Evolutionary conservation across 2,888 invertebrate genomes (phyloP), one percentile per base, ranked within the genome.

Genomic region (Lasioglossum marginatum): DNA sequence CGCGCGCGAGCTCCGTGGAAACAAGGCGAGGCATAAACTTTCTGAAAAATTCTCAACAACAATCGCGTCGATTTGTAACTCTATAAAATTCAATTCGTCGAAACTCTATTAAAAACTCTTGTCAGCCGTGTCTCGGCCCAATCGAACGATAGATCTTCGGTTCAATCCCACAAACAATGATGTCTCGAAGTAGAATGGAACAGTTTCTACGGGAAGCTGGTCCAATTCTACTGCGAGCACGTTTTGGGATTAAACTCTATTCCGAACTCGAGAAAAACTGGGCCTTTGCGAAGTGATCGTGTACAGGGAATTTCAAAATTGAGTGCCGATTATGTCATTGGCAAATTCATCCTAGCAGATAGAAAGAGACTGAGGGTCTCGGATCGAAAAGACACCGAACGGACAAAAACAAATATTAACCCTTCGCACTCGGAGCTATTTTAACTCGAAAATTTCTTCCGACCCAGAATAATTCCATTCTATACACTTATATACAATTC

Each of bases 21-120:
- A 79, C 70, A 60, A 73, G 57, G 37, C 57, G 52, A 60, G 66
- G n/a, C 63, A 73, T 77, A 82, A 86, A 87, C 68, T 82, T 82
- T 74, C n/a, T 27, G 70, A 77, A 31, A 27, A 79, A 87, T 73
- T 77, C 27, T 83, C 79, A 72, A 80, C 79, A 75, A 81, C 78
- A 68, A 81, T 70, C 70, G 52, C 74, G 68, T 73, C 68, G 52
- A 70, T 27, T 27, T 19, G 72, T 60, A 72, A 82, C 37, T 48
- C 75, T 82, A 75, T 45, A 76, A 81, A 82, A 79, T 82, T 73
- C 72, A 60, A 52, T 78, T 60, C 27, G 8, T 60, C 57, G 31
- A 66, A 78, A 82, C 74, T 73, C 60, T 73, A 6, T 79, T 79
- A 79, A 70, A 74, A 70, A 82, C 48, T 48, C 57, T 83, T 16